Evolutionary conservation across 1,140 invertebrate genomes (phyloP), one percentile per base, ranked within the genome.

Genomic region (Lepidostoma basale): DNA sequence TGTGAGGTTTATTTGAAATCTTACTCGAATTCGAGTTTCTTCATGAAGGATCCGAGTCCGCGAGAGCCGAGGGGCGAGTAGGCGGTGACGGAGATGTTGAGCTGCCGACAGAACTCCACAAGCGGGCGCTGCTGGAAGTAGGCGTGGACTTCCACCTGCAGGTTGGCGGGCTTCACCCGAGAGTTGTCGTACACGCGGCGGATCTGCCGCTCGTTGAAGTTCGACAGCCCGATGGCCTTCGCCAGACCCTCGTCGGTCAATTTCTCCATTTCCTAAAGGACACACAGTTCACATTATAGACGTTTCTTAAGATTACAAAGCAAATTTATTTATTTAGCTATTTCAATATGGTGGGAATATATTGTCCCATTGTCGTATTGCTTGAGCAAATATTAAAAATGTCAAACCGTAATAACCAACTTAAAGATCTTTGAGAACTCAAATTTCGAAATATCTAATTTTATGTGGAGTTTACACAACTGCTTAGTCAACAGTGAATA

Each of bases 1-100:
- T 54, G 25, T 20, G 9, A 22, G n/a, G n/a, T n/a, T n/a, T n/a
- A n/a, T n/a, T n/a, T n/a, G n/a, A n/a, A 47, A 65, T 44, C 75
- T 74, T 74, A 80, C 68, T 81, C 74, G 9, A 80, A 62, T 3
- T 80, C 81, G 30, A 81, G 77, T 16, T 75, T 74, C 42, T 77
- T 76, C 68, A 84, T 76, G 42, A 85, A 79, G 40, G 76, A 77
- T 14, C 75, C 76, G 54, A 84, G 77, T 9, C 88, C 89, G 44
- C 85, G 86, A 9, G 88, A 88, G 1, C 91, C 94, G 1, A 97
- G 77, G 0, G 94, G 92, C 20, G 91, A 89, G 75, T 96, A 97
- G 0, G 91, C 93, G 0, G 90, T 93, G 16, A 97, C 77, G 0
- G 85, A 79, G 23, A 97, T 93, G 22, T 88, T 85, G 69, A 90